phyloP scores from a whole-genome alignment of 2,113 vertebrate species.

The Zingel zingel region DNA sequence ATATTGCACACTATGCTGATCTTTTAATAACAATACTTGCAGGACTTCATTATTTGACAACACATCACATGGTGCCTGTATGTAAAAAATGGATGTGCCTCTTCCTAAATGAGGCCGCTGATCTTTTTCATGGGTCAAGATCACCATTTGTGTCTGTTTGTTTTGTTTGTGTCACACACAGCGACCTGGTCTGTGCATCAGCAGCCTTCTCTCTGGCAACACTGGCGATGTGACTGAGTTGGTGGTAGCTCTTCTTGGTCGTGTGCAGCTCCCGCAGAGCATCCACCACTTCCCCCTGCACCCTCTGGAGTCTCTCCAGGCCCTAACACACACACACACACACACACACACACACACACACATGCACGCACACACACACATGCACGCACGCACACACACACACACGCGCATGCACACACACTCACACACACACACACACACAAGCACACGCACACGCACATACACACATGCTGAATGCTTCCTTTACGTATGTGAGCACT shows the following conservation, averaged over 20 bases:
- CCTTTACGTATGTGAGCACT: background rate
- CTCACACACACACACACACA: too few relatives aligned
- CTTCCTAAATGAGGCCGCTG: background rate
- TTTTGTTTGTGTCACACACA: background rate
- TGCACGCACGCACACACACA: background rate
- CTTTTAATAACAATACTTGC: background rate
- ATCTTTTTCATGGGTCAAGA: background rate
- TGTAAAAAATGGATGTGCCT: background rate
- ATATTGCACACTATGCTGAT: background rate
- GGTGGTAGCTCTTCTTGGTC: constrained; percentile 88
- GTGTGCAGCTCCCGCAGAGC: constrained; percentile 89
- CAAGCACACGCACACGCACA: too few relatives aligned
- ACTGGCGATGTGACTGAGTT: constrained; percentile 85
- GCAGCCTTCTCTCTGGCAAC: constrained; percentile 89
- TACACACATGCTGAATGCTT: background rate
- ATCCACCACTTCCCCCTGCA: constrained; percentile 89
- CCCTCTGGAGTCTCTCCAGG: constrained; percentile 87
- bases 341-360: background rate
- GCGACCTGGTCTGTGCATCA: constrained; percentile 89
- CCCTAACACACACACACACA: constrained; percentile 77
- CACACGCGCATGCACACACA: background rate
- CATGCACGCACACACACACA: background rate
- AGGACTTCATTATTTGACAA: background rate
- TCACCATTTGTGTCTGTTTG: too few relatives aligned
- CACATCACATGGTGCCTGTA: background rate